A percentile compares a stretch with the other conserved stretches of the same genome.
Conservation (phyloP, 2,797 vertebrate genomes). For the Nannoperca obscura region DNA sequence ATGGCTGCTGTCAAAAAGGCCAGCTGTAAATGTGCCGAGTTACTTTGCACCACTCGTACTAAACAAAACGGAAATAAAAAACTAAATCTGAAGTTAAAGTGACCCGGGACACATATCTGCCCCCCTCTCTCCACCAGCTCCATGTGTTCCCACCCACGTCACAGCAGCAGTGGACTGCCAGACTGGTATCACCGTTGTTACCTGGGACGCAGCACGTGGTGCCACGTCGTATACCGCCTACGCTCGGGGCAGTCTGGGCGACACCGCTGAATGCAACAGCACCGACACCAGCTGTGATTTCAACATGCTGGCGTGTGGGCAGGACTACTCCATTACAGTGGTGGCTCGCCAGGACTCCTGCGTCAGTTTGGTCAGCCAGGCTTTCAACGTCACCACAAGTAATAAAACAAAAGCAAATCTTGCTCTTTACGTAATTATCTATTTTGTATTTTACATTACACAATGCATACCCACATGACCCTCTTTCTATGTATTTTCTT, state of each 20-base stretch:
- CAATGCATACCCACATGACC: not conserved
- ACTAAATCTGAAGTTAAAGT: not conserved
- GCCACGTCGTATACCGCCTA: slow-evolving; percentile 75
- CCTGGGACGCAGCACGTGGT: slow-evolving; percentile 75
- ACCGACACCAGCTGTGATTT: slow-evolving; percentile 76
- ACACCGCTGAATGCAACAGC: slow-evolving; percentile 55
- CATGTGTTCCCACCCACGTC: slow-evolving; percentile 79
- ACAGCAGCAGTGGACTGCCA: slow-evolving; percentile 66
- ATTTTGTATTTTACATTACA: not conserved
- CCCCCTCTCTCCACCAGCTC: slow-evolving; percentile 69
- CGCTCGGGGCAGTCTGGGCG: slow-evolving; percentile 64
- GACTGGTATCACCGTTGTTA: slow-evolving; percentile 70
- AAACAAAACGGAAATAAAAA: not conserved
- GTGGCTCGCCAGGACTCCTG: slow-evolving; percentile 72
- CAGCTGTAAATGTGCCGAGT: not conserved
- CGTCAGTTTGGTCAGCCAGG: slow-evolving; percentile 65
- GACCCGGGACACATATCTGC: not conserved
- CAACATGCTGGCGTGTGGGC: slow-evolving; percentile 78
- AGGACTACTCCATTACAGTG: slow-evolving; percentile 82
- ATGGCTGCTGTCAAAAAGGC: not conserved
- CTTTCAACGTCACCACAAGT: slow-evolving; percentile 74
- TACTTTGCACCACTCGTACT: not conserved
- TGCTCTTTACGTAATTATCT: too few species aligned
- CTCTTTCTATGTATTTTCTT: not conserved
- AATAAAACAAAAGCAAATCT: slow-evolving; percentile 4